Percentiles rank a stretch among this genome's conserved stretches.
phyloP scores from a whole-genome alignment of 2,888 invertebrate genomes.

The Tanypteryx hageni region DNA sequence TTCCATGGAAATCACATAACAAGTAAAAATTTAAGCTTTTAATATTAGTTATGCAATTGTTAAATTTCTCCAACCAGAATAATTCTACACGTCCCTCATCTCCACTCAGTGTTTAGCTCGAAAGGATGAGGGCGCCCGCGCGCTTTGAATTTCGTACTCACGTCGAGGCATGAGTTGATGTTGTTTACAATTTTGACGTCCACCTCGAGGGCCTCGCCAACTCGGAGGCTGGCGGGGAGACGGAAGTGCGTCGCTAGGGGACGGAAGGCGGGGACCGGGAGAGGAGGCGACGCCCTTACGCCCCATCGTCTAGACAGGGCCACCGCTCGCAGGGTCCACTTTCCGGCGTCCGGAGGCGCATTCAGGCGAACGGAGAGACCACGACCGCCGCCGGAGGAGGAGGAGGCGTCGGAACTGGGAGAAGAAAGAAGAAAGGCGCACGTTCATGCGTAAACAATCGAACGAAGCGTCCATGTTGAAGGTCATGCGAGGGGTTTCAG shows the following conservation, averaged over 20 bases:
- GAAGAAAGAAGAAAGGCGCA: background rate
- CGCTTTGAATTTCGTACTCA: slow-evolving; percentile 75
- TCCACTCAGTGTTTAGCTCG: background rate
- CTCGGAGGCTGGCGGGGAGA: slow-evolving; percentile 79
- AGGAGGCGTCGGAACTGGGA: background rate
- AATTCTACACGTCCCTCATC: background rate
- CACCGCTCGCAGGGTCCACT: slow-evolving; percentile 82
- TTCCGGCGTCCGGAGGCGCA: slow-evolving; percentile 81
- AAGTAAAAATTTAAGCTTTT: background rate
- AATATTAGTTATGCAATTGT: background rate
- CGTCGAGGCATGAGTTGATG: slow-evolving; percentile 83
- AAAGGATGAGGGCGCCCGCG: background rate
- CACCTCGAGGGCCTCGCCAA: slow-evolving; percentile 82
- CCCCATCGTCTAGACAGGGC: slow-evolving; percentile 76
- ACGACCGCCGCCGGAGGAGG: background rate
- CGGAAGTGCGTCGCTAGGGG: slow-evolving; percentile 81
- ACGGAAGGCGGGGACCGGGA: slow-evolving; percentile 80
- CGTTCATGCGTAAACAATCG: no score
- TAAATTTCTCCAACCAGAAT: background rate
- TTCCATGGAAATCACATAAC: background rate
- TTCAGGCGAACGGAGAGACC: slow-evolving; percentile 77
- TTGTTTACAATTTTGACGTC: slow-evolving; percentile 83
- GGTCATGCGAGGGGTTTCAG: no score
- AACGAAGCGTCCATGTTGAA: no score
- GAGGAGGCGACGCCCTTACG: slow-evolving; percentile 79